Conservation (phyloP, 1,140 invertebrate genomes). For the Eufriesea mexicana region DNA sequence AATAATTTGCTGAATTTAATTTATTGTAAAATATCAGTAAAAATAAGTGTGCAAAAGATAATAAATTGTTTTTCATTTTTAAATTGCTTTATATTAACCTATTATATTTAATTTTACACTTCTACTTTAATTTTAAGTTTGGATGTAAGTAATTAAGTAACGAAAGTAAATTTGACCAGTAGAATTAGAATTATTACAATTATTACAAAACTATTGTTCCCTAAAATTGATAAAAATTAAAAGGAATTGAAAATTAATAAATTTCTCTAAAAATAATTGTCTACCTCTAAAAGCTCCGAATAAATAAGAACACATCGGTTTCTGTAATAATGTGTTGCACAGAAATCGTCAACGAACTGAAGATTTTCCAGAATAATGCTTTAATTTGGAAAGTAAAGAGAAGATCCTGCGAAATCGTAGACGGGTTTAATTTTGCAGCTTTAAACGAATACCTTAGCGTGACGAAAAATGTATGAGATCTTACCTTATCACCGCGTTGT, state of each 20-base stretch:
- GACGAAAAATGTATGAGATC: neutral
- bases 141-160: too few species aligned
- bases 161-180: neutral
- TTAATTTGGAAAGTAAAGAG: neutral
- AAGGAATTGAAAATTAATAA: too few species aligned
- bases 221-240: too few species aligned
- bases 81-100: too few species aligned
- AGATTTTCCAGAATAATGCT: neutral
- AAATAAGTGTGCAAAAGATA: too few species aligned
- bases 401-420: too few species aligned
- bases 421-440: neutral
- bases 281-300: neutral
- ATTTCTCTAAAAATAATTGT: neutral
- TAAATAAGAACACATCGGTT: neutral
- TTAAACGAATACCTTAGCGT: neutral
- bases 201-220: too few species aligned
- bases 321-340: neutral
- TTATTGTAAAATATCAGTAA: too few species aligned
- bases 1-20: too few species aligned
- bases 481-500: conserved; percentile 93
- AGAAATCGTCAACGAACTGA: neutral
- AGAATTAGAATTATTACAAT: neutral
- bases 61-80: too few species aligned
- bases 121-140: too few species aligned
- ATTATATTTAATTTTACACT: too few species aligned